A percentile compares a stretch with the other conserved stretches of the same genome.
Evolutionary conservation across 2,113 vertebrate species (phyloP).

Genomic region (Alaudala cheleensis): DNA sequence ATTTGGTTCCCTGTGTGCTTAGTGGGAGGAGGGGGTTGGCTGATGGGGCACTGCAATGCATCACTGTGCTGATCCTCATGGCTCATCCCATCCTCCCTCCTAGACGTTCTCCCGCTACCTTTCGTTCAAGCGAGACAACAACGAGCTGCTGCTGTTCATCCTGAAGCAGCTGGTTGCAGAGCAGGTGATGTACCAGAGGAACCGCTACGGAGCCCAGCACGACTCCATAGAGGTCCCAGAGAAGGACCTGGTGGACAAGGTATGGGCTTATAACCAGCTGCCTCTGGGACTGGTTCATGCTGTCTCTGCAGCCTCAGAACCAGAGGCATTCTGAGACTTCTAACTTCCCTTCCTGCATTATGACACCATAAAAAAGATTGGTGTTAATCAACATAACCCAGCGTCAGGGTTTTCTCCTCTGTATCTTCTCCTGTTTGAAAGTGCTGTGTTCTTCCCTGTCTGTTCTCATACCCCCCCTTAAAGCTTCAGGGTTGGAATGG

Average conservation of each 20-base stretch:
- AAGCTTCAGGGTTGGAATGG: neutral
- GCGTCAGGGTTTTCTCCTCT: neutral
- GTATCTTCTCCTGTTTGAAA: neutral
- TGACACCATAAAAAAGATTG: neutral
- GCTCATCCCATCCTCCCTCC: neutral
- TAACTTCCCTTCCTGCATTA: neutral
- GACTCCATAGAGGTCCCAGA: slow-evolving; percentile 89
- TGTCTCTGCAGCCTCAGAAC: neutral
- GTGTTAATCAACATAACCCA: neutral
- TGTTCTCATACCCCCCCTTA: neutral
- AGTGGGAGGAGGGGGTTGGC: neutral
- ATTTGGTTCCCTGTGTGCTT: neutral
- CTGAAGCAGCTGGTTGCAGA: slow-evolving; percentile 95
- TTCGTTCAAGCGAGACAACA: slow-evolving; percentile 94
- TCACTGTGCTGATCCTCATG: neutral
- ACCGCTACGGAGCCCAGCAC: slow-evolving; percentile 91
- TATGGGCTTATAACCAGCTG: neutral
- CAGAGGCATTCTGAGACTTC: neutral
- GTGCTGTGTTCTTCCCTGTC: neutral
- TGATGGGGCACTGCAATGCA: fast-evolving
- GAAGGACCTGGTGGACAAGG: slow-evolving; percentile 95
- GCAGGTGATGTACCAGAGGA: slow-evolving; percentile 92
- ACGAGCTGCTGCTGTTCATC: slow-evolving; percentile 94
- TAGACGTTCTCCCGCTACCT: slow-evolving; percentile 96
- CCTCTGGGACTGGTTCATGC: neutral